phyloP scores from a whole-genome alignment of 1,140 invertebrate species.

The Steinernema khuongi region DNA sequence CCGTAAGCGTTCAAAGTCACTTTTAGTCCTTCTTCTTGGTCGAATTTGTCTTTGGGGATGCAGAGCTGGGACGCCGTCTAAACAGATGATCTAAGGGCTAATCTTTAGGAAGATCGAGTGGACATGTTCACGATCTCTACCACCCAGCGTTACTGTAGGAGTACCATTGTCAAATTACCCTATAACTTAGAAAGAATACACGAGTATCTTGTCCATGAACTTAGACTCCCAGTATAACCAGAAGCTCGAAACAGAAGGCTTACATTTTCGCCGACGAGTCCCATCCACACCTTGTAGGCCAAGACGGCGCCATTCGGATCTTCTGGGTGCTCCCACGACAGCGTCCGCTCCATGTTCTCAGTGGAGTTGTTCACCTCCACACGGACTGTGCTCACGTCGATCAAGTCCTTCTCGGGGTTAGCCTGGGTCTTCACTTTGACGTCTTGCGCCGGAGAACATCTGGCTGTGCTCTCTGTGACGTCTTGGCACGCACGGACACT shows the following conservation, averaged over 20 bases:
- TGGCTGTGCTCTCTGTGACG: background rate
- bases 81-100: no score
- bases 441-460: background rate
- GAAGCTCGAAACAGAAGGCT: conserved; percentile 14
- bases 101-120: no score
- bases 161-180: no score
- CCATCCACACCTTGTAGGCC: conserved; percentile 43
- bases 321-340: conserved; percentile 24
- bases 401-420: background rate
- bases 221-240: no score
- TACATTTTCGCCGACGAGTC: conserved; percentile 31
- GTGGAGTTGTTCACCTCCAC: conserved; percentile 20
- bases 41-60: background rate
- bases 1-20: background rate
- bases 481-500: background rate
- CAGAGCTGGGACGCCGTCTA: background rate
- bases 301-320: conserved; percentile 49
- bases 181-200: no score
- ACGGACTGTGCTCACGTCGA: background rate
- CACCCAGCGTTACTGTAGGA: no score
- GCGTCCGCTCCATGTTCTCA: background rate
- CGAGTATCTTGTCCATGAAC: no score
- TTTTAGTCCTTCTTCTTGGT: background rate
- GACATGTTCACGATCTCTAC: no score
- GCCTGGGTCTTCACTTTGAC: background rate